phyloP scores from a whole-genome alignment of 2,888 invertebrate genomes.

The Lamellibrachia columna region DNA sequence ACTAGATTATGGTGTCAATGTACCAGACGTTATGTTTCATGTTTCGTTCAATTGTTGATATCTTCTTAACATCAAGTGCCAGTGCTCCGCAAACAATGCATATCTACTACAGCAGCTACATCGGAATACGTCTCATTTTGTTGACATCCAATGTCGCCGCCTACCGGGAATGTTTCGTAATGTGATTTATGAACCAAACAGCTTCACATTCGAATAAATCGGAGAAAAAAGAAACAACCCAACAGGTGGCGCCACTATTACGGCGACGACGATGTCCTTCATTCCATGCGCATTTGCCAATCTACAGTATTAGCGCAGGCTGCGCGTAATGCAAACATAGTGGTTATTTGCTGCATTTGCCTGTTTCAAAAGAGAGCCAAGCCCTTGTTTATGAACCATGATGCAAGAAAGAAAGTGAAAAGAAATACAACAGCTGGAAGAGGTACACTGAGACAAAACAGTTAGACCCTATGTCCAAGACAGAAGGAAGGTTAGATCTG shows the following conservation, averaged over 20 bases:
- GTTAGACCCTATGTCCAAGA: too few species aligned
- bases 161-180: background rate
- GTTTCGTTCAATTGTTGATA: background rate
- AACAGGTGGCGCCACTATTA: background rate
- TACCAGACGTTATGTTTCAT: conserved; percentile 5
- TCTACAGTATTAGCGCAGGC: too few species aligned
- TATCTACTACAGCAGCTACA: background rate
- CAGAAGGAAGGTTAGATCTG: too few species aligned
- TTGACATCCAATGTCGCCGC: too few species aligned
- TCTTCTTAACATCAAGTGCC: background rate
- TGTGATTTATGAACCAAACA: background rate
- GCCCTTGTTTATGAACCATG: too few species aligned
- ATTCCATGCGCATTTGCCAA: too few species aligned
- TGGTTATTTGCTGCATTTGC: too few species aligned
- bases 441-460: too few species aligned
- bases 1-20: background rate
- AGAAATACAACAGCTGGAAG: too few species aligned
- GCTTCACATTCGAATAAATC: background rate
- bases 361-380: too few species aligned
- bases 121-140: background rate
- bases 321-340: too few species aligned
- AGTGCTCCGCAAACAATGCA: background rate
- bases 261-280: background rate
- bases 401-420: too few species aligned
- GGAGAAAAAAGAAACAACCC: background rate